These are phyloP conservation scores for Lordiphosa collinella DNA, from an alignment of 1,140 invertebrate genomes.

Conservation along the genomic window DNA sequence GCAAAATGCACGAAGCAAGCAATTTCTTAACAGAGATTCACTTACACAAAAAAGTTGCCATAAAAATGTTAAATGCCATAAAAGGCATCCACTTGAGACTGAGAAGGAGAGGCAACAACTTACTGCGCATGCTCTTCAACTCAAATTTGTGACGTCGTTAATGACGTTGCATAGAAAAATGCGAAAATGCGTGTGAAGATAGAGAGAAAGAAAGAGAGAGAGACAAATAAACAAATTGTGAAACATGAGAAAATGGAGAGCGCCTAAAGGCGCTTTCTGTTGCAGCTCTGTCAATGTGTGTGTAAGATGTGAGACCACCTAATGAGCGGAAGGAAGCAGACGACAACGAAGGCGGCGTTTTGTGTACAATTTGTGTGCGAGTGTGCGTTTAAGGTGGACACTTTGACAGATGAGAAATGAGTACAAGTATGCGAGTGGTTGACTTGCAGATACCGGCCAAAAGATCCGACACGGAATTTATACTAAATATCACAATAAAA, in stretches of 20 bases:
- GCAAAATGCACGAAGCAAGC: slow-evolving; percentile 35
- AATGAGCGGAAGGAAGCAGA: slow-evolving; percentile 70
- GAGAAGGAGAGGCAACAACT: slow-evolving; percentile 1
- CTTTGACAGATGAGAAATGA: slow-evolving; percentile 26
- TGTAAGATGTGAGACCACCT: slow-evolving; percentile 39
- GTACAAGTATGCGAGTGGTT: neutral
- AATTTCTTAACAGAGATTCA: slow-evolving; percentile 21
- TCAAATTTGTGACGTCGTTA: slow-evolving; percentile 44
- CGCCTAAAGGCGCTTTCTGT: slow-evolving; percentile 5
- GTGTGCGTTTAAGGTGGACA: neutral
- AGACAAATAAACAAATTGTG: slow-evolving; percentile 12
- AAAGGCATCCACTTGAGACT: slow-evolving; percentile 5
- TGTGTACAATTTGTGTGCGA: slow-evolving; percentile 1
- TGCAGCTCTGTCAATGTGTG: neutral
- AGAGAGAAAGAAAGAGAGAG: slow-evolving; percentile 11
- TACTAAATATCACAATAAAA: neutral
- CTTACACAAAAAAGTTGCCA: slow-evolving; percentile 38
- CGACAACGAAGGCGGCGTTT: neutral
- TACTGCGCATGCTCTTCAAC: slow-evolving; percentile 45
- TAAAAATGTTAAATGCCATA: slow-evolving; percentile 25
- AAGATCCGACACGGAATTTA: neutral
- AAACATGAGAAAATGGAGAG: neutral
- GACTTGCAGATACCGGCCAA: neutral
- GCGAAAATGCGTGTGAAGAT: slow-evolving; percentile 55
- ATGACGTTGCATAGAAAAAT: slow-evolving; percentile 68